A percentile compares a stretch with the other conserved stretches of the same genome.
phyloP scores from a whole-genome alignment of 2,113 vertebrate species.

The Corynorhinus townsendii region DNA sequence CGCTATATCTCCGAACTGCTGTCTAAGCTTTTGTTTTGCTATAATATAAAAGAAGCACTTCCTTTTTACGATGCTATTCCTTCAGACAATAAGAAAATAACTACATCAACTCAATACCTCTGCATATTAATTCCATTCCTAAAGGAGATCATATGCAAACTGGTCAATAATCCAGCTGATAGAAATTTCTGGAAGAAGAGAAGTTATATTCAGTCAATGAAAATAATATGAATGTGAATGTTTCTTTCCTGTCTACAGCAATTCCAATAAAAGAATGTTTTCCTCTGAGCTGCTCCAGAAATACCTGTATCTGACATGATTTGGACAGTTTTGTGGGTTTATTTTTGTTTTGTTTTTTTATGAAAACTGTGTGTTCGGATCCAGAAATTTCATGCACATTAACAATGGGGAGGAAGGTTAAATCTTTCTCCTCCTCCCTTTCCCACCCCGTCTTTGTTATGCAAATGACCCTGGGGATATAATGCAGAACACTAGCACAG shows the following conservation, averaged over 20 bases:
- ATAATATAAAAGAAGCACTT: neutral
- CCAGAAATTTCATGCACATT: neutral
- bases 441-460: neutral
- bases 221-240: neutral
- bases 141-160: neutral
- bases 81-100: neutral
- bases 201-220: neutral
- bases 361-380: neutral
- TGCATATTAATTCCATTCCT: neutral
- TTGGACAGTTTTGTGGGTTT: neutral
- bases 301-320: neutral
- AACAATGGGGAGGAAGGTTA: neutral
- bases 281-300: neutral
- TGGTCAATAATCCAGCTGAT: neutral
- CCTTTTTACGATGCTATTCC: neutral
- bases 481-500: neutral
- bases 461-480: neutral
- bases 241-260: neutral
- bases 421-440: neutral
- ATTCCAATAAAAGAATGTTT: neutral
- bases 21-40: neutral
- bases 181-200: neutral
- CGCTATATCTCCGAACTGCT: neutral
- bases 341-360: neutral
- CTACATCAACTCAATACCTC: neutral